These are phyloP conservation scores for Oreochromis niloticus DNA, from an alignment of 2,113 vertebrate genomes.

Conservation along the genomic window DNA sequence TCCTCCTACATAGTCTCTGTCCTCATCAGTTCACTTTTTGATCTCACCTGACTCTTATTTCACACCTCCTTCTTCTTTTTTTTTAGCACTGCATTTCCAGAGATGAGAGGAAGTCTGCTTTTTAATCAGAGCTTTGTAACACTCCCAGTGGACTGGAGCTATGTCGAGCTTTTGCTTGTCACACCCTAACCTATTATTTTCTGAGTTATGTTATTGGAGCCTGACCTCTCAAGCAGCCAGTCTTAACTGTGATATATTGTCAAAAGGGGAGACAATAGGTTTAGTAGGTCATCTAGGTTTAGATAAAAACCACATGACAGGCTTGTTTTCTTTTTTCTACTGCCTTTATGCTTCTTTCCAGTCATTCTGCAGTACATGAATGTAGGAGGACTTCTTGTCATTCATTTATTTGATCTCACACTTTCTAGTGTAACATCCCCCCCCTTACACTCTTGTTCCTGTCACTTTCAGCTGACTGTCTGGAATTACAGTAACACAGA, in stretches of 20 bases:
- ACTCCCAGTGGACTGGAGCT: constrained; percentile 1
- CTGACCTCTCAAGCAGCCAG: constrained; percentile 12
- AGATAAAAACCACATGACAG: not conserved
- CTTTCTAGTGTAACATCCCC: not conserved
- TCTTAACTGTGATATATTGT: not conserved
- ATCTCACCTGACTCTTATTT: constrained; percentile 51
- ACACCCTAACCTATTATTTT: not conserved
- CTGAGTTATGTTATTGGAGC: constrained; percentile 16
- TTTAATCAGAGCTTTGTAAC: constrained; percentile 43
- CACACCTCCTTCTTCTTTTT: constrained; percentile 8
- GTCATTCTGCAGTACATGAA: not conserved
- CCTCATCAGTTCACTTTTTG: constrained; percentile 12
- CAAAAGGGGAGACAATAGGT: not conserved
- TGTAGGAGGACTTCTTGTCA: not conserved
- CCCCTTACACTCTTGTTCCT: not conserved
- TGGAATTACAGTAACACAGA: not conserved
- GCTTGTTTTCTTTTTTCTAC: not conserved
- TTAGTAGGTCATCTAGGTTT: not conserved
- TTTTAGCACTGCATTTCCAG: constrained; percentile 5
- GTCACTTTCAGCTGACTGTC: not conserved
- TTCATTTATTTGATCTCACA: not conserved
- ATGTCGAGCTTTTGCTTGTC: not conserved
- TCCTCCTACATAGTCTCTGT: not conserved
- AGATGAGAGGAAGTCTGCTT: constrained; percentile 22
- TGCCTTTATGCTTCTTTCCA: not conserved